These are phyloP conservation scores for Nyctalus aviator DNA, from an alignment of 2,797 vertebrate species.

Conservation along the genomic window DNA sequence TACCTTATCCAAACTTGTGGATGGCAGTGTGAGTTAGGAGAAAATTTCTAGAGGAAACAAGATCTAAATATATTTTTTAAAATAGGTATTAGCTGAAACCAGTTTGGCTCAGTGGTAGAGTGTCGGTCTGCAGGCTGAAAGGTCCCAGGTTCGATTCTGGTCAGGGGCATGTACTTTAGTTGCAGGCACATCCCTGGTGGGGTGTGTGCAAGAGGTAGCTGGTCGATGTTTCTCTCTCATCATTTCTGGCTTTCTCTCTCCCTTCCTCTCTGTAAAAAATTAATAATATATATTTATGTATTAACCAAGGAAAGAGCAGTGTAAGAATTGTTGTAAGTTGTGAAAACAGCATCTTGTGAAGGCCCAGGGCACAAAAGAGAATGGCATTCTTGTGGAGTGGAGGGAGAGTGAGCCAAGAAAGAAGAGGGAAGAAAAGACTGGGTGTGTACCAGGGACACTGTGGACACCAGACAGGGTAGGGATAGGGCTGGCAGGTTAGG, in stretches of 20 bases:
- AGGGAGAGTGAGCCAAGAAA: background rate
- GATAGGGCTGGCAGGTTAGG: background rate
- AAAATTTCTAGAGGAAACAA: conserved; percentile 36
- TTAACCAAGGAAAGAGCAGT: background rate
- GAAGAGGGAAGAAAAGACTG: background rate
- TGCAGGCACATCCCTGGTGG: too few species aligned
- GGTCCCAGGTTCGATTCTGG: too few species aligned
- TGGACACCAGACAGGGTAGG: background rate
- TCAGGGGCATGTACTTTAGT: too few species aligned
- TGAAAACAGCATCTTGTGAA: background rate
- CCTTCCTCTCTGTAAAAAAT: too few species aligned
- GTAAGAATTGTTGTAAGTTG: background rate
- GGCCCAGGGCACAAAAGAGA: background rate
- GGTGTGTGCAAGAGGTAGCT: too few species aligned
- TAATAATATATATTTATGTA: too few species aligned
- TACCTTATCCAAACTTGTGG: background rate
- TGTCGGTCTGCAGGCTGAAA: too few species aligned
- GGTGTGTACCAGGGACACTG: background rate
- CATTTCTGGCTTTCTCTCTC: too few species aligned
- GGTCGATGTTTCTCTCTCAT: too few species aligned
- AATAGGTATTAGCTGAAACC: too few species aligned
- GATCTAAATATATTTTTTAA: background rate
- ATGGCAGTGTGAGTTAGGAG: background rate
- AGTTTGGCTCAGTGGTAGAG: too few species aligned
- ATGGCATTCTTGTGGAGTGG: background rate